These are phyloP conservation scores for Sebastes fasciatus DNA, from an alignment of 2,113 vertebrate species.

Conservation along the genomic window DNA sequence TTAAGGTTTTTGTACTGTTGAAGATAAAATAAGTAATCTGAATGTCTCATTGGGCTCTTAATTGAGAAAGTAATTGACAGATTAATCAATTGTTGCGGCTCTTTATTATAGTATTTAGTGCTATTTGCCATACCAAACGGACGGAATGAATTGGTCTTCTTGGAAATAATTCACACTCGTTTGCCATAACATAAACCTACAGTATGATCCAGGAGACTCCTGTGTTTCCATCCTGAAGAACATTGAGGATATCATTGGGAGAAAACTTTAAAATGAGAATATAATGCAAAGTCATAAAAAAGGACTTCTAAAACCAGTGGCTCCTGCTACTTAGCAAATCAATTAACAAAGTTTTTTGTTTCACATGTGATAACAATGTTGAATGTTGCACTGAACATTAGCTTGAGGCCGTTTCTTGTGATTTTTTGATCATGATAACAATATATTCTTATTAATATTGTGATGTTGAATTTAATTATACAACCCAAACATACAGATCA, in stretches of 20 bases:
- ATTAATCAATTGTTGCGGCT: neutral
- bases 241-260: neutral
- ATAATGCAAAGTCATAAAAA: neutral
- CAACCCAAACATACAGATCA: neutral
- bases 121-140: neutral
- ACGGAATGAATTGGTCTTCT: neutral
- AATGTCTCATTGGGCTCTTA: neutral
- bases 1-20: neutral
- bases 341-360: neutral
- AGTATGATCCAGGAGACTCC: neutral
- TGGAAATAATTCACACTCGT: neutral
- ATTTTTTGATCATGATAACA: neutral
- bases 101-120: neutral
- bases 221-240: neutral
- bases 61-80: neutral
- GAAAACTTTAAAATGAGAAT: slow-evolving; percentile 1
- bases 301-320: neutral
- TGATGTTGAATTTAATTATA: neutral
- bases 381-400: neutral
- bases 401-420: neutral
- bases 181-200: neutral
- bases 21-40: neutral
- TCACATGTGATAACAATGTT: neutral
- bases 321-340: neutral
- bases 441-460: neutral